Conservation (phyloP, 2,797 vertebrate species). For the Diceros bicornis region DNA sequence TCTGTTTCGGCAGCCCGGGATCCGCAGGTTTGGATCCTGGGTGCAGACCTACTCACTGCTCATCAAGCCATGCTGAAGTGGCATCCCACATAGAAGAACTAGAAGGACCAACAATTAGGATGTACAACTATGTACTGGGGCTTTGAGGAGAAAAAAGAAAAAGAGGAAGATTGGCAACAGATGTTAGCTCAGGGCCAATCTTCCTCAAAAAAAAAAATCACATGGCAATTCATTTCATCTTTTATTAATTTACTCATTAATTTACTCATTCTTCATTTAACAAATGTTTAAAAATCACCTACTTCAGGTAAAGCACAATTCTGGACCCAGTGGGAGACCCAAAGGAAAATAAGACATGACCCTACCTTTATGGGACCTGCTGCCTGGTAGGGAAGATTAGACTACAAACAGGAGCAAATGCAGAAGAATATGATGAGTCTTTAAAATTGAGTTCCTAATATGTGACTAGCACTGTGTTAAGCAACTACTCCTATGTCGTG, state of each 20-base stretch:
- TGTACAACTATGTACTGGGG: too few relatives aligned
- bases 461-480: not conserved
- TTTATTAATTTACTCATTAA: not conserved
- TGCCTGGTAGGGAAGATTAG: not conserved
- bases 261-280: not conserved
- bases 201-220: not conserved
- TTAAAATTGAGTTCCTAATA: not conserved
- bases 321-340: not conserved
- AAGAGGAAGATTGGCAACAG: too few relatives aligned
- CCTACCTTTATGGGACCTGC: not conserved
- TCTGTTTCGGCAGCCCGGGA: too few relatives aligned
- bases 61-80: too few relatives aligned
- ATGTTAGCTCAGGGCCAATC: too few relatives aligned
- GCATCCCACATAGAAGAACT: too few relatives aligned
- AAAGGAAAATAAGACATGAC: not conserved
- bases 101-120: too few relatives aligned
- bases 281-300: not conserved
- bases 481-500: not conserved
- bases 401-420: not conserved
- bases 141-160: too few relatives aligned
- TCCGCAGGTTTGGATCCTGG: too few relatives aligned
- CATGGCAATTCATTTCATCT: not conserved
- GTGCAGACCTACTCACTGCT: too few relatives aligned
- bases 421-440: not conserved
- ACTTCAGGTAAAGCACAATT: not conserved